Percentiles rank a stretch among this genome's conserved stretches.
These are phyloP conservation scores for Aleiodes leptofemur DNA, from an alignment of 2,888 invertebrate species.

Conservation along the genomic window DNA sequence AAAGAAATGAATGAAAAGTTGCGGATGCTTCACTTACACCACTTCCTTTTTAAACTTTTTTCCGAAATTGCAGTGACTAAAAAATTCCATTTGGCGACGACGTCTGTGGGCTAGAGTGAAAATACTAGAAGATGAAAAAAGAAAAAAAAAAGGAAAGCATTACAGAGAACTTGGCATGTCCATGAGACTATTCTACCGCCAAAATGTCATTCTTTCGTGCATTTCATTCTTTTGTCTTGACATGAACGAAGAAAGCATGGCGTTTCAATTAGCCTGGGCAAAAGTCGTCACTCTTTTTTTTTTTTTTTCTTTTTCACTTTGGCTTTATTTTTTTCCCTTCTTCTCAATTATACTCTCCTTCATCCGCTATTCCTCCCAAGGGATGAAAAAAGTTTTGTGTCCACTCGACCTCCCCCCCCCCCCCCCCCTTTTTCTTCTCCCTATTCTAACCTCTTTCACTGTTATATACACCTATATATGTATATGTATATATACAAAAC, in stretches of 20 bases:
- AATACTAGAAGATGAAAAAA: not conserved
- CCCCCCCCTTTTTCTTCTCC: slow-evolving; percentile 9
- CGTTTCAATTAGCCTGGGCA: slow-evolving; percentile 49
- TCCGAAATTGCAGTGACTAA: slow-evolving; percentile 4
- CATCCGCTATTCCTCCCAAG: not conserved
- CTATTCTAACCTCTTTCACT: not conserved
- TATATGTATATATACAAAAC: not conserved
- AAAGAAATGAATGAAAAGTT: too few species aligned
- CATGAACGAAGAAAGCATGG: slow-evolving; percentile 31
- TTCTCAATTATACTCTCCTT: slow-evolving; percentile 5
- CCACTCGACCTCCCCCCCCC: not conserved
- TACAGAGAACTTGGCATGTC: slow-evolving; percentile 8
- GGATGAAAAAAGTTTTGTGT: slow-evolving; percentile 28
- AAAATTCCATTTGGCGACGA: slow-evolving; percentile 19
- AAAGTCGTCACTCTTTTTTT: slow-evolving; percentile 21
- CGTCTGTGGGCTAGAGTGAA: not conserved
- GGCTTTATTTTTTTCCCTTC: not conserved
- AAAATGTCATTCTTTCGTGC: slow-evolving; percentile 1
- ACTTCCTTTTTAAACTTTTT: not conserved
- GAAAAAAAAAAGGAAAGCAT: not conserved
- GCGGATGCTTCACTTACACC: too few species aligned
- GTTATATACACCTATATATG: not conserved
- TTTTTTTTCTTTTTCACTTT: slow-evolving; percentile 1
- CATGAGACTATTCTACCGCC: not conserved
- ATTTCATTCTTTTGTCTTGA: slow-evolving; percentile 20